phyloP scores from a whole-genome alignment of 2,113 vertebrate species.

The Mesoclemmys tuberculata region DNA sequence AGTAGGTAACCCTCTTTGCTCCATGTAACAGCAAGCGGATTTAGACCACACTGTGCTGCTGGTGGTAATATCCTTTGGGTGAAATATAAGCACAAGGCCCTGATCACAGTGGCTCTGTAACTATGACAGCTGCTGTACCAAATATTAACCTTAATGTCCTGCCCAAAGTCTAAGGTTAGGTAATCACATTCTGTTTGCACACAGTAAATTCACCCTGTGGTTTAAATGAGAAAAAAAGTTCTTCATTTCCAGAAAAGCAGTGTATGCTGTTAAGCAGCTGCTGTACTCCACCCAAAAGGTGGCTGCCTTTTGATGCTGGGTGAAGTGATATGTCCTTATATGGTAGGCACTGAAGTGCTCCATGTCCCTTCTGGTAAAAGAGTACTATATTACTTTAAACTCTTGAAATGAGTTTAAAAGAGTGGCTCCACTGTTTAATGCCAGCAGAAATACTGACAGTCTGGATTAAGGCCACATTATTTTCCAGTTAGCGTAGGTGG shows the following conservation, averaged over 20 bases:
- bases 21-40: background rate
- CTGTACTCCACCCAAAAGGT: background rate
- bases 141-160: background rate
- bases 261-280: no score
- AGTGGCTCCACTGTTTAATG: background rate
- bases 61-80: background rate
- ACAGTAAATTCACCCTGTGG: background rate
- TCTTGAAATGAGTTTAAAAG: background rate
- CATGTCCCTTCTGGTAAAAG: background rate
- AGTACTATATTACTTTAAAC: background rate
- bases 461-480: accelerated
- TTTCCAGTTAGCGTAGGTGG: background rate
- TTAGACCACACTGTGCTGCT: no score
- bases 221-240: background rate
- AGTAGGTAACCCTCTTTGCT: background rate
- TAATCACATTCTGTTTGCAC: no score
- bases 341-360: background rate
- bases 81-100: no score
- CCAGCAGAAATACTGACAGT: accelerated
- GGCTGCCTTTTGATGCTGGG: background rate
- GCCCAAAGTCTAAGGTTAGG: no score
- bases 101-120: background rate
- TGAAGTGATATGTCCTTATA: background rate
- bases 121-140: background rate
- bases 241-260: background rate